A percentile compares a stretch with the other conserved stretches of the same genome.
phyloP scores from a whole-genome alignment of 2,888 invertebrate genomes.

The Euclidia mi region DNA sequence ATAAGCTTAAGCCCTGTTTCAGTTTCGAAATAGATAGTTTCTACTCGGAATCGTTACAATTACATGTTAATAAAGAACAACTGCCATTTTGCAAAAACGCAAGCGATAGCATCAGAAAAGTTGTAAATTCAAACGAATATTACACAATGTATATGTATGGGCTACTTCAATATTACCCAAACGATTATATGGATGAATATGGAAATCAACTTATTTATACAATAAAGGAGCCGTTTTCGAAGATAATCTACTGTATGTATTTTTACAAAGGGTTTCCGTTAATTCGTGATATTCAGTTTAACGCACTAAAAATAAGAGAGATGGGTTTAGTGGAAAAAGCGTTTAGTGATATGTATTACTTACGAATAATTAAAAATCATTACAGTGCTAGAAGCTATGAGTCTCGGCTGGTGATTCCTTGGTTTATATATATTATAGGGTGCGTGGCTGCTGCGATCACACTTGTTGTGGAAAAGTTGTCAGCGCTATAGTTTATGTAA shows the following conservation, averaged over 20 bases:
- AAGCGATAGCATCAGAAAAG: background rate
- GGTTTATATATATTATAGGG: constrained; percentile 27
- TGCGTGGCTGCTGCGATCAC: constrained; percentile 8
- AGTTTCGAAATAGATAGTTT: background rate
- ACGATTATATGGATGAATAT: background rate
- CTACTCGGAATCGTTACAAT: background rate
- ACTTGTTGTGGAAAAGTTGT: constrained; percentile 29
- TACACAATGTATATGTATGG: background rate
- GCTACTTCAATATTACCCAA: background rate
- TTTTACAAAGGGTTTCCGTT: constrained; percentile 45
- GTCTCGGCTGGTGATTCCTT: constrained; percentile 18
- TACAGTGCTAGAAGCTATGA: constrained; percentile 5
- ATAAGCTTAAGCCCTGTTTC: constrained; percentile 35
- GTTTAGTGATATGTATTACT: background rate
- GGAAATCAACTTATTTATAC: background rate
- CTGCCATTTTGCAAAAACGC: background rate
- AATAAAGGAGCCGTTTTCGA: background rate
- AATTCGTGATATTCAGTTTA: constrained; percentile 16
- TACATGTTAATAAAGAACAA: too few species aligned
- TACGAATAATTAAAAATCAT: constrained; percentile 9
- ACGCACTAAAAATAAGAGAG: constrained; percentile 27
- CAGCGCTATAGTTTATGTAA: too few species aligned
- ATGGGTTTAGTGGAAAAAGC: constrained; percentile 29
- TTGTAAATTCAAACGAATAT: background rate
- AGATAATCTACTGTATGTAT: constrained; percentile 3